Base-by-base conservation (phyloP, 2,797 vertebrate genomes). In the Amphiprion clarkii region DNA sequence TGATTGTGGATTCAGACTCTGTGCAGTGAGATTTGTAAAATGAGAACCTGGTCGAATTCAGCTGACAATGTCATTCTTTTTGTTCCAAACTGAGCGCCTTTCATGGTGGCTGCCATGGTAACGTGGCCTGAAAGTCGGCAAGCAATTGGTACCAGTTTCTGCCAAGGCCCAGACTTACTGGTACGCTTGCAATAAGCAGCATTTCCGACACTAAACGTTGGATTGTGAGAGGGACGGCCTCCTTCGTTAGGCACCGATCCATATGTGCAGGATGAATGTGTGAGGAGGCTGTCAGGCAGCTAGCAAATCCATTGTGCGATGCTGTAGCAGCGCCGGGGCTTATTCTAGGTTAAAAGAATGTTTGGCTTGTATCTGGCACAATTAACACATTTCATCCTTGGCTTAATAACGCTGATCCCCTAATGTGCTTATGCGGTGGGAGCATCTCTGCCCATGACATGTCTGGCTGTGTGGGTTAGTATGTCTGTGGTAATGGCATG, bases 41-140 rank as follows among this genome's bases (percentile, higher is more conserved):
- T 82, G 78, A 91, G 88, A 94, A 94, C 89, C 89, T 91, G 86
- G 82, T 92, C 36, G 74, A 89, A 89, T 92, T 92, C 81, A 79
- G 85, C 88, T 93, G 88, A 95, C 94, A 94, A 84, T 92, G 92
- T 94, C 92, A 92, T 93, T 95, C 88, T 92, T 93, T 94, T 94
- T 92, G 76, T 87, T 94, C 88, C 82, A 92, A 89, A 94, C 89
- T 91, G 92, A 95, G 90, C 72, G 90, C 92, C 92, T 95, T 95
- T 95, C 93, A 95, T 85, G 79, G 87, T 78, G 87, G 95, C 95
- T 96, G 93, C 95, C 95, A 96, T 96, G 95, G 95, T 93, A 96
- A 96, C 95, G 2, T 92, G 93, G 87, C 81, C 91, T 95, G 94
- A 93, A 94, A 95, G 93, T 94, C 93, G 62, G 87, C 84, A 92